Conservation (phyloP, 2,797 vertebrate genomes). For the Enteromius anoplus region DNA sequence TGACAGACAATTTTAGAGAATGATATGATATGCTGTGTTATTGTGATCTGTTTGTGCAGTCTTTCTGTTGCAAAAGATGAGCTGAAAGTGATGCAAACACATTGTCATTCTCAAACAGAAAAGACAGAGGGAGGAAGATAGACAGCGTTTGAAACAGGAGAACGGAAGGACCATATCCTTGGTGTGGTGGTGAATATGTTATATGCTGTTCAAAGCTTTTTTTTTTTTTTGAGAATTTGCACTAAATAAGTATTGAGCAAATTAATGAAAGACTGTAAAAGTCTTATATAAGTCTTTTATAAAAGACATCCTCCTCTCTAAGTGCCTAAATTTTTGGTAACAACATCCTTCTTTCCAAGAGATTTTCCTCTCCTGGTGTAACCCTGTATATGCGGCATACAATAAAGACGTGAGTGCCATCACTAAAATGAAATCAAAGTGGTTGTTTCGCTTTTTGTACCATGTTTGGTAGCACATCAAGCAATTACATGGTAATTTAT, state of each 20-base stretch:
- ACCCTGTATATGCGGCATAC: not conserved
- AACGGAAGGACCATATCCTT: not conserved
- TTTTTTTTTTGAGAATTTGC: not conserved
- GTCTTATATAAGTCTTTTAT: too few species aligned
- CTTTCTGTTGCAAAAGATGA: slow-evolving; percentile 2
- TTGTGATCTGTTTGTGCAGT: not conserved
- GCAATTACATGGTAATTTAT: slow-evolving; percentile 15
- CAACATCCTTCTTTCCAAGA: not conserved
- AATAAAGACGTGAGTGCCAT: not conserved
- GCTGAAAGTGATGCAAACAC: slow-evolving; percentile 11
- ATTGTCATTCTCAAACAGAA: not conserved
- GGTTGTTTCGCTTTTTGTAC: slow-evolving; percentile 16
- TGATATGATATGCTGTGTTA: not conserved
- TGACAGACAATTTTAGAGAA: not conserved
- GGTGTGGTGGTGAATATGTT: slow-evolving; percentile 29
- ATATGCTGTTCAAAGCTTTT: slow-evolving; percentile 9
- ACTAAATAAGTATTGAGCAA: not conserved
- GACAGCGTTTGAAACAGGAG: not conserved
- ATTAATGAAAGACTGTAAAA: not conserved
- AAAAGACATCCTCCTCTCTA: not conserved
- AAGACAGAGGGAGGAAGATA: not conserved
- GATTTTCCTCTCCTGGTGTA: not conserved
- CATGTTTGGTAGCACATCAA: slow-evolving; percentile 12
- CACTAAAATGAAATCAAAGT: slow-evolving; percentile 20
- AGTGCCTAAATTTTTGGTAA: not conserved